phyloP scores from a whole-genome alignment of 1,140 invertebrate genomes.

The Hesperophylax magnus region DNA sequence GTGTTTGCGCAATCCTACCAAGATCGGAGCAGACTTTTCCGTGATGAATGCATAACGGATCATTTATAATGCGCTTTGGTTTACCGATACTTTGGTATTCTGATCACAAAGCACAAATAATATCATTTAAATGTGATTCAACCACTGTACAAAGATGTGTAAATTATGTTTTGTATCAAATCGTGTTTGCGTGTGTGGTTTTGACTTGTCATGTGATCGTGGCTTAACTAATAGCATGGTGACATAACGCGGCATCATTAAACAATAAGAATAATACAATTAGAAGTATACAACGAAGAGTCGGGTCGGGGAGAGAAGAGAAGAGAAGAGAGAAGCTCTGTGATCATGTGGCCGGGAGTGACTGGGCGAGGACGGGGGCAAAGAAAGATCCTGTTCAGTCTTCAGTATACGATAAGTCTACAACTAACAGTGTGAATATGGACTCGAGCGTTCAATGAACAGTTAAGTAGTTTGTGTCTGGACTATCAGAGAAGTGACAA shows the following conservation, averaged over 20 bases:
- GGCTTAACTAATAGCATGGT: conserved; percentile 58
- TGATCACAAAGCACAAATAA: conserved; percentile 33
- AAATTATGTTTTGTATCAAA: conserved; percentile 56
- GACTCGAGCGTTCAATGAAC: neutral
- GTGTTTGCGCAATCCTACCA: conserved; percentile 21
- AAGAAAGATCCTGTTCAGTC: conserved; percentile 15
- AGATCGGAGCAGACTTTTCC: conserved; percentile 28
- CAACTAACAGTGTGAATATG: neutral
- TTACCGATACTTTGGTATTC: conserved; percentile 38
- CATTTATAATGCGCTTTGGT: conserved; percentile 35
- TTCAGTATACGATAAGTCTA: conserved; percentile 42
- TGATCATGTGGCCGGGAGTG: conserved; percentile 19
- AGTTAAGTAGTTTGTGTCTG: conserved; percentile 6
- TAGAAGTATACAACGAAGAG: conserved; percentile 53
- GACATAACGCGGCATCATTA: conserved; percentile 53
- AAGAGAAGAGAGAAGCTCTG: neutral
- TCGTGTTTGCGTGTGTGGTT: conserved; percentile 57
- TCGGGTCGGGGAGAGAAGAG: conserved; percentile 3
- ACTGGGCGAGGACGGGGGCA: neutral
- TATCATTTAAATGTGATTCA: conserved; percentile 51
- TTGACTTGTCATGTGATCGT: conserved; percentile 58
- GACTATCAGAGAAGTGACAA: neutral
- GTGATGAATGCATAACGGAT: conserved; percentile 16
- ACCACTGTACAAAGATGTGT: conserved; percentile 55
- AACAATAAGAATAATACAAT: conserved; percentile 42